Conservation (phyloP, 2,797 vertebrate genomes). For the Pseudochirops cupreus region DNA sequence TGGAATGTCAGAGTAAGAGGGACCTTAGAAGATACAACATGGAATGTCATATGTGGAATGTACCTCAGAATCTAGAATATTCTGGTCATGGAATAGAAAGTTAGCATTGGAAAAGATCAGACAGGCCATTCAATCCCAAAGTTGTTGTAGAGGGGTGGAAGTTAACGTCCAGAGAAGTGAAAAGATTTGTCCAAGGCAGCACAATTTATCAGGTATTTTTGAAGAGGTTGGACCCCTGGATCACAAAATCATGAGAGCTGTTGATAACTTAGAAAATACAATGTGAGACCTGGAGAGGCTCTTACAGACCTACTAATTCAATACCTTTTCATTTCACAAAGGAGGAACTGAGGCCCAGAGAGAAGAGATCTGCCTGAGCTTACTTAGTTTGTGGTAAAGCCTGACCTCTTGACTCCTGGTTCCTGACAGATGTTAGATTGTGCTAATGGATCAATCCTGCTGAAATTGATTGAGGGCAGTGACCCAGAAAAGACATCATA, state of each 20-base stretch:
- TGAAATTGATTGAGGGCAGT: background rate
- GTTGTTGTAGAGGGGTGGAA: background rate
- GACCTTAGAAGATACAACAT: background rate
- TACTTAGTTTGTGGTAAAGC: background rate
- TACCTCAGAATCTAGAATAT: background rate
- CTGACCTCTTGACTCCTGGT: background rate
- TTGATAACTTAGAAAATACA: background rate
- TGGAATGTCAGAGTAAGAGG: background rate
- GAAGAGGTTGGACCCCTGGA: background rate
- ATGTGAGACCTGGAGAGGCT: background rate
- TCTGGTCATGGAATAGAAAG: background rate
- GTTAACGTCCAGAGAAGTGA: background rate
- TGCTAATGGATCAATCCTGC: background rate
- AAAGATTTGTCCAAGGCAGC: background rate
- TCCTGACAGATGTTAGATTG: background rate
- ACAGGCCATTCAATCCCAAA: background rate
- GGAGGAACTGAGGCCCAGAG: constrained; percentile 32
- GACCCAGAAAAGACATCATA: background rate
- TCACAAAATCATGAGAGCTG: background rate
- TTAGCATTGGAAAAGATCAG: background rate
- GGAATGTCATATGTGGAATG: background rate
- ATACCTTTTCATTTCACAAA: constrained; percentile 5
- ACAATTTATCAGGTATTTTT: background rate
- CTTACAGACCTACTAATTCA: constrained; percentile 15
- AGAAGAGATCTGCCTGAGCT: background rate